A percentile compares a stretch with the other conserved stretches of the same genome.
phyloP scores from a whole-genome alignment of 2,888 invertebrate genomes.

The Lapara coniferarum region DNA sequence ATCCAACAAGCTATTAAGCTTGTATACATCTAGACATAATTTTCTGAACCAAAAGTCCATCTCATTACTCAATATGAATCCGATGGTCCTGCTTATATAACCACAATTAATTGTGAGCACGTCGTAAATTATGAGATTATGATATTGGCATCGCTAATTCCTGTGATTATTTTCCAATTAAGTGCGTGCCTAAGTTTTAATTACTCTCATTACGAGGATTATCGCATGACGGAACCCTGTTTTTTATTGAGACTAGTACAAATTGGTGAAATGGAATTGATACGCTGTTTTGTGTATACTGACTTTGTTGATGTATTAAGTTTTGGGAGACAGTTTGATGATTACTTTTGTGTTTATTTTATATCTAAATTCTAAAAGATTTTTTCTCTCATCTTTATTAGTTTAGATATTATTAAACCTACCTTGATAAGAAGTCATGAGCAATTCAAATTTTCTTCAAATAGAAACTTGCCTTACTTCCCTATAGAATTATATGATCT shows the following conservation, averaged over 20 bases:
- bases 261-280: conserved; percentile 3
- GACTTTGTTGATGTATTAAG: not conserved
- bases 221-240: conserved; percentile 19
- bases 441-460: too few relatives aligned
- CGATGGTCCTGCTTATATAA: conserved; percentile 2
- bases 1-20: too few relatives aligned
- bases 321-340: not conserved
- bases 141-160: conserved; percentile 21
- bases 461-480: too few relatives aligned
- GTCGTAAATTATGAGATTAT: conserved; percentile 24
- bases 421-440: too few relatives aligned
- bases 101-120: not conserved
- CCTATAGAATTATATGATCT: too few relatives aligned
- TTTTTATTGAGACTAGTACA: conserved; percentile 5
- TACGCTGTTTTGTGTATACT: not conserved
- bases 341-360: too few relatives aligned
- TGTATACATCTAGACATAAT: not conserved
- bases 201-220: conserved; percentile 27
- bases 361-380: too few relatives aligned
- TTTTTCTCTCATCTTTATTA: too few relatives aligned
- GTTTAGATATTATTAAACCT: too few relatives aligned
- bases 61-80: not conserved
- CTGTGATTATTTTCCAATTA: conserved; percentile 20
- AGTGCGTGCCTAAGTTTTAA: conserved; percentile 22
- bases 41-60: not conserved